Evolutionary conservation across 37 sponge, comb jelly and placozoan genomes (phyloP).

Genomic region (Spongilla lacustris): DNA sequence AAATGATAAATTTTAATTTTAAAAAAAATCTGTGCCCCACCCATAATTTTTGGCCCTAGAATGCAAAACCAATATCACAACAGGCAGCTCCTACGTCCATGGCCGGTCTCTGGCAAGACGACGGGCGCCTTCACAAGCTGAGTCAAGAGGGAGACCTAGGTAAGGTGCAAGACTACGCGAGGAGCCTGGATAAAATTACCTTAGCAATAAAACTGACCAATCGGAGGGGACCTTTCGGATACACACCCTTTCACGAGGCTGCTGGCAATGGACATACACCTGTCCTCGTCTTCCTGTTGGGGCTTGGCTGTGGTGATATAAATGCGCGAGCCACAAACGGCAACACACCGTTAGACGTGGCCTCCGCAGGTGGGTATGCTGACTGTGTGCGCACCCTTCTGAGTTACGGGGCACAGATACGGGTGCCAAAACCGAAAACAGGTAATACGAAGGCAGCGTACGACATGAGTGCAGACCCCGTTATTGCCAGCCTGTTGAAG

Average conservation of each 20-base stretch:
- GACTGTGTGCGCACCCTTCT: conserved; percentile 64
- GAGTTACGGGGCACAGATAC: conserved; percentile 50
- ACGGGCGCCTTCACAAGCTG: conserved; percentile 52
- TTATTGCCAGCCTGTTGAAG: conserved; percentile 39
- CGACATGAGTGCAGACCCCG: conserved; percentile 13
- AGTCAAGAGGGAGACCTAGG: conserved; percentile 57
- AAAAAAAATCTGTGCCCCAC: no score
- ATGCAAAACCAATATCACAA: no score
- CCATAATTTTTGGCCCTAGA: no score
- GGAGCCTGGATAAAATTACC: not conserved
- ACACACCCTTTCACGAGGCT: conserved; percentile 86
- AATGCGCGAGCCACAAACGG: conserved; percentile 50
- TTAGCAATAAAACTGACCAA: conserved; percentile 18
- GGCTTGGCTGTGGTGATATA: not conserved
- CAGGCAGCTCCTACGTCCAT: not conserved
- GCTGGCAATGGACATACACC: conserved; percentile 32
- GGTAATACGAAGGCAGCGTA: conserved; percentile 53
- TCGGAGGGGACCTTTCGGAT: conserved; percentile 66
- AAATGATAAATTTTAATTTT: no score
- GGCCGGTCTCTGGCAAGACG: conserved; percentile 32
- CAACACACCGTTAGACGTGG: conserved; percentile 75
- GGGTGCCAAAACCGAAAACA: conserved; percentile 38
- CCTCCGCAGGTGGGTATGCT: conserved; percentile 50
- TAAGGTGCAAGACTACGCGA: conserved; percentile 39
- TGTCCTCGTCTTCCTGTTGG: conserved; percentile 36